Conservation (phyloP, 2,888 invertebrate species). For the Epirrita christyi region DNA sequence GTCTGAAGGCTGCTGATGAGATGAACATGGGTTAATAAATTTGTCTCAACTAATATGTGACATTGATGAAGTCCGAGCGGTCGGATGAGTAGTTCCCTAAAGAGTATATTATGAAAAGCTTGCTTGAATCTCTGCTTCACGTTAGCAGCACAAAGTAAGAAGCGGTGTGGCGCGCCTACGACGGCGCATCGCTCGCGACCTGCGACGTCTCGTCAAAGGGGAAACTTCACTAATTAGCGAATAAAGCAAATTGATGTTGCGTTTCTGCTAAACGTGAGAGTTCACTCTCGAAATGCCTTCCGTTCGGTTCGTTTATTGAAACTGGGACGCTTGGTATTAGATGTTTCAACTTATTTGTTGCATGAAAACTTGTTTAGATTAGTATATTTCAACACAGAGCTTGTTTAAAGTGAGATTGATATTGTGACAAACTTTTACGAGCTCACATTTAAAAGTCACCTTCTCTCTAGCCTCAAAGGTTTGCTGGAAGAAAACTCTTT, state of each 20-base stretch:
- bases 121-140: slow-evolving; percentile 34
- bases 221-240: slow-evolving; percentile 78
- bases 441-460: too few relatives aligned
- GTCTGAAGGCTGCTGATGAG: too few relatives aligned
- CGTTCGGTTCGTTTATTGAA: slow-evolving; percentile 47
- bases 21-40: slow-evolving; percentile 45
- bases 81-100: slow-evolving; percentile 45
- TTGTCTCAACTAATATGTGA: slow-evolving; percentile 45
- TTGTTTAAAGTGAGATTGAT: too few relatives aligned
- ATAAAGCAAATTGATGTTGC: slow-evolving; percentile 72
- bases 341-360: slow-evolving; percentile 2
- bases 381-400: too few relatives aligned
- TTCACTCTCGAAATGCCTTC: slow-evolving; percentile 54
- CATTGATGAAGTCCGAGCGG: slow-evolving; percentile 47
- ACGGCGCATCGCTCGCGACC: slow-evolving; percentile 25
- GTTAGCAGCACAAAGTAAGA: slow-evolving; percentile 9
- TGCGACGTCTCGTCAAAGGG: slow-evolving; percentile 57
- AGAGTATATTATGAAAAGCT: slow-evolving; percentile 62
- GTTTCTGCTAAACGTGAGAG: slow-evolving; percentile 59
- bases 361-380: not conserved
- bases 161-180: not conserved
- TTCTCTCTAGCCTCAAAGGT: too few relatives aligned
- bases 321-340: slow-evolving; percentile 32
- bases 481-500: too few relatives aligned
- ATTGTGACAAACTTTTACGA: too few relatives aligned